A percentile compares a stretch with the other conserved stretches of the same genome.
Evolutionary conservation across 2,113 vertebrate genomes (phyloP).

Genomic region (Chlorodrepanis virens): DNA sequence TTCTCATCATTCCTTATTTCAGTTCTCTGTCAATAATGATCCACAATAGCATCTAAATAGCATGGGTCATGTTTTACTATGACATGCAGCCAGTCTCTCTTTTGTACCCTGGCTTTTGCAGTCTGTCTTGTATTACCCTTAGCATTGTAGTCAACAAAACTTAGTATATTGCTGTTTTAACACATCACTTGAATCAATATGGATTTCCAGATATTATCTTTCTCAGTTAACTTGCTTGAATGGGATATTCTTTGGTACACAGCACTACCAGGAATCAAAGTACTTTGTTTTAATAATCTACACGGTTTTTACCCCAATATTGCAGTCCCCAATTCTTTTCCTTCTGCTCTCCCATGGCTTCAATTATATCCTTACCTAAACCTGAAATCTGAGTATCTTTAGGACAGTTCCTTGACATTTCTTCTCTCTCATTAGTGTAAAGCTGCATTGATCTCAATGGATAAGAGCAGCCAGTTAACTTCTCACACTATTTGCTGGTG

Average conservation of each 20-base stretch:
- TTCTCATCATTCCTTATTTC: background rate
- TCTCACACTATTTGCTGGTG: background rate
- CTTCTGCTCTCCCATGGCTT: background rate
- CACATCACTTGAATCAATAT: background rate
- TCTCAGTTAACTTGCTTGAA: background rate
- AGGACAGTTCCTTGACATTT: background rate
- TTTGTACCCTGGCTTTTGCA: background rate
- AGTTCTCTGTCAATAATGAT: background rate
- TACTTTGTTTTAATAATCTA: background rate
- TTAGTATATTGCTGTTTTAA: background rate
- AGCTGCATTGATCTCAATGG: background rate
- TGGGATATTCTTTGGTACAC: background rate
- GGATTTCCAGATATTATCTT: background rate
- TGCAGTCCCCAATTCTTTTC: background rate
- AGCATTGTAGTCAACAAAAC: background rate
- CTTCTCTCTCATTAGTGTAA: background rate
- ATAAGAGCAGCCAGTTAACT: background rate
- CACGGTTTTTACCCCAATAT: rapidly evolving
- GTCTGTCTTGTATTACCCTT: background rate
- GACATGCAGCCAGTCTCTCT: background rate
- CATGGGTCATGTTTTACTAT: background rate
- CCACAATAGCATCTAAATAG: background rate
- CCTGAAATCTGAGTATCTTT: background rate
- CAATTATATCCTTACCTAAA: background rate
- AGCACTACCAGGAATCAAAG: background rate